Conservation (phyloP, 1,140 invertebrate species). For the Apis florea region DNA sequence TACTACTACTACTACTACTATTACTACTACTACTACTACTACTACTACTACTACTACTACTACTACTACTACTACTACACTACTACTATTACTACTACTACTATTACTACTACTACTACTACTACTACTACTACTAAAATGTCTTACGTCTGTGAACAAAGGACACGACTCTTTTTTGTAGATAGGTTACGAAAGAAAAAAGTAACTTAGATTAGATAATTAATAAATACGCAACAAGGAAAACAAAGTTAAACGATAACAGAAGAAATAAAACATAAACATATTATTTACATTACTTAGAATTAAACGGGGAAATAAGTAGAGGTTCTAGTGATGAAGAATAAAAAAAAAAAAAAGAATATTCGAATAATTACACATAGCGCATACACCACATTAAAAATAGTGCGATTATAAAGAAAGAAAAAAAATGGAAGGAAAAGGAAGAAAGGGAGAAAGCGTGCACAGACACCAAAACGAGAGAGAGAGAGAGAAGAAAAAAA, state of each 20-base stretch:
- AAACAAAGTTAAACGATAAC: constrained; percentile 33
- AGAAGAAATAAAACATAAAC: constrained; percentile 55
- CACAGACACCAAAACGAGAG: constrained; percentile 21
- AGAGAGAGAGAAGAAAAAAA: too few relatives aligned
- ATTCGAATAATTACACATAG: constrained; percentile 58
- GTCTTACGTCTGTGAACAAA: constrained; percentile 38
- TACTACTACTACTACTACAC: too few relatives aligned
- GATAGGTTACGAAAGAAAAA: constrained; percentile 54
- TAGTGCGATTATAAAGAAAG: constrained; percentile 59
- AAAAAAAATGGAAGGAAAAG: background rate
- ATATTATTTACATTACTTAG: constrained; percentile 79
- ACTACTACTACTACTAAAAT: constrained; percentile 6
- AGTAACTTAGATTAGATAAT: constrained; percentile 59
- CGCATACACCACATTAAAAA: constrained; percentile 63
- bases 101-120: too few relatives aligned
- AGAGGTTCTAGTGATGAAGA: constrained; percentile 74
- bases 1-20: too few relatives aligned
- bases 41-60: too few relatives aligned
- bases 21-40: too few relatives aligned
- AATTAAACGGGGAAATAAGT: constrained; percentile 73
- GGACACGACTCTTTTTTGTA: constrained; percentile 58
- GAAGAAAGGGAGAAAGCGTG: constrained; percentile 4
- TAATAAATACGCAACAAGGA: constrained; percentile 60
- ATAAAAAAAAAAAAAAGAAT: constrained; percentile 49
- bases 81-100: too few relatives aligned